A percentile compares a stretch with the other conserved stretches of the same genome.
Evolutionary conservation across 2,113 vertebrate genomes (phyloP).

Genomic region (Phaethon lepturus): DNA sequence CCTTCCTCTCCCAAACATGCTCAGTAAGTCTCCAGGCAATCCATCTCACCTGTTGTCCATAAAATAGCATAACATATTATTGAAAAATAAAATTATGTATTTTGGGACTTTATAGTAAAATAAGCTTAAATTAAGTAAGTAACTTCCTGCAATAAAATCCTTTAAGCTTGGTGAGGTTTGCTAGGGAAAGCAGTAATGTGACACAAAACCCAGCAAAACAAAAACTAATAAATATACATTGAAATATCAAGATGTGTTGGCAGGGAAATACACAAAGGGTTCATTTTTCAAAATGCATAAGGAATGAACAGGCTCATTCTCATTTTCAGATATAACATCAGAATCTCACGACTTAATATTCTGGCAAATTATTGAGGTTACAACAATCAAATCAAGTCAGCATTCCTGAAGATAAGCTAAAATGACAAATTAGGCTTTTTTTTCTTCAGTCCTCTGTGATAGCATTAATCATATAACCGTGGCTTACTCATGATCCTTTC

Average conservation of each 20-base stretch:
- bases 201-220: background rate
- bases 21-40: background rate
- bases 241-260: background rate
- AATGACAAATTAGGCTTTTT: slow-evolving; percentile 41
- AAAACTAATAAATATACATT: slow-evolving; percentile 6
- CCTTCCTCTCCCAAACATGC: background rate
- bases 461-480: slow-evolving; percentile 44
- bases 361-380: slow-evolving; percentile 17
- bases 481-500: background rate
- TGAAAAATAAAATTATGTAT: background rate
- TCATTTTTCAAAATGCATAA: slow-evolving; percentile 12
- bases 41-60: background rate
- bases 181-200: background rate
- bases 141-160: background rate
- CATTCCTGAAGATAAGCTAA: slow-evolving; percentile 38
- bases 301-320: background rate
- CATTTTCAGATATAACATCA: background rate
- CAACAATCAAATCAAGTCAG: slow-evolving; percentile 24
- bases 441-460: background rate
- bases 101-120: background rate
- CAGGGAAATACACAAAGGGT: background rate
- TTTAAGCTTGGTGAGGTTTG: background rate
- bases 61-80: background rate
- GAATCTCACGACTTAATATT: background rate
- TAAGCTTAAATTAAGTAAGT: background rate